Evolutionary conservation across 2,797 vertebrate species (phyloP).

Genomic region (Menidia menidia): DNA sequence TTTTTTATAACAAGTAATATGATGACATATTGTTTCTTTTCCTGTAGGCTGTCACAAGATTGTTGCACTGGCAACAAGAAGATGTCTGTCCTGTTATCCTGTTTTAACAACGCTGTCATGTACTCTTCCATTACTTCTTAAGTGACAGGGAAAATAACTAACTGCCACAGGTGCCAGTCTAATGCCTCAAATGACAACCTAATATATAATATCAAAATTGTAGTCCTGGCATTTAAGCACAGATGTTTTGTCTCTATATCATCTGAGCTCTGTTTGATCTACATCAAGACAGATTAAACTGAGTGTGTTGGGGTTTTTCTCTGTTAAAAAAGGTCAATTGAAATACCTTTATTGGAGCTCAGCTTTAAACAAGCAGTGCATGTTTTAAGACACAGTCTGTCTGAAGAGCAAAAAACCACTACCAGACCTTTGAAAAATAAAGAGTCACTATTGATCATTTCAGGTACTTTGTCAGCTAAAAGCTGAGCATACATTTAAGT

Average conservation of each 20-base stretch:
- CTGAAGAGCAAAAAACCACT: background rate
- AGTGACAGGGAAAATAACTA: background rate
- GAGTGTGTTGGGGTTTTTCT: too few relatives aligned
- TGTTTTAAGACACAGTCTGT: conserved; percentile 22
- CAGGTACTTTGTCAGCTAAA: background rate
- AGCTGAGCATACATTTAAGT: too few relatives aligned
- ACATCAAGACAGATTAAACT: background rate
- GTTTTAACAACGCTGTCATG: background rate
- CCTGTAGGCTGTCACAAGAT: background rate
- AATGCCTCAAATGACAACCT: background rate
- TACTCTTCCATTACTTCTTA: background rate
- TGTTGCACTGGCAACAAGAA: background rate
- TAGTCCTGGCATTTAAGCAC: background rate
- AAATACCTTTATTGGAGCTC: conserved; percentile 8
- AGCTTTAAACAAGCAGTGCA: conserved; percentile 10
- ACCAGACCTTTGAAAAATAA: background rate
- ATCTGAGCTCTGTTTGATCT: background rate
- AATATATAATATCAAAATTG: background rate
- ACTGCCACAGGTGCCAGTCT: background rate
- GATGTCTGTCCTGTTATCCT: background rate
- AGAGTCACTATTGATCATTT: background rate
- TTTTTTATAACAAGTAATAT: too few relatives aligned
- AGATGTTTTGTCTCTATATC: conserved; percentile 9
- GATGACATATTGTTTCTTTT: too few relatives aligned
- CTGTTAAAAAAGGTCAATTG: background rate